Percentiles rank a stretch among this genome's conserved stretches.
phyloP scores from a whole-genome alignment of 2,888 invertebrate genomes.

The Glomeris marginata region DNA sequence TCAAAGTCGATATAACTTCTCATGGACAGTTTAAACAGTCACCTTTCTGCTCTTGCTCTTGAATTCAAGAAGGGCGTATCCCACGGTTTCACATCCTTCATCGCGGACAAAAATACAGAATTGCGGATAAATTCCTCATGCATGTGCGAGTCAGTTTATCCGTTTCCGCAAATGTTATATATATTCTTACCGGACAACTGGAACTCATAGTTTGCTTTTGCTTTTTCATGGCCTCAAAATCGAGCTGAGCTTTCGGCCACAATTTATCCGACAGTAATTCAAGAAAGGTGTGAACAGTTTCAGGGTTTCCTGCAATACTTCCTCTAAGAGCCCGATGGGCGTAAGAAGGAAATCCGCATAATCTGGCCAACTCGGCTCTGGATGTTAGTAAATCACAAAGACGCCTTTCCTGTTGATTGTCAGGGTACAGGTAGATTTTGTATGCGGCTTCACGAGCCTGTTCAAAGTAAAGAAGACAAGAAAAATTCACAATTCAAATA shows the following conservation, averaged over 20 bases:
- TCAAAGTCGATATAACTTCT: background rate
- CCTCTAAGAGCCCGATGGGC: conserved; percentile 77
- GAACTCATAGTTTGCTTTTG: conserved; percentile 41
- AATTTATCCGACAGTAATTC: conserved; percentile 56
- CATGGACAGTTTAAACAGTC: background rate
- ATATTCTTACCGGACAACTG: conserved; percentile 12
- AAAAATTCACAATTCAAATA: background rate
- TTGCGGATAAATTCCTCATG: background rate
- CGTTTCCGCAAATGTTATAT: background rate
- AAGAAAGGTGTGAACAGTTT: conserved; percentile 63
- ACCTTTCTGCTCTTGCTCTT: too few relatives aligned
- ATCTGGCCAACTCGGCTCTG: conserved; percentile 60
- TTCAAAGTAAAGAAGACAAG: background rate
- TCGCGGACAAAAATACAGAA: conserved; percentile 2
- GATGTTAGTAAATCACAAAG: conserved; percentile 55
- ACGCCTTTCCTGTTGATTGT: conserved; percentile 55
- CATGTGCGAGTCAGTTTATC: background rate
- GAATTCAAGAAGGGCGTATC: conserved; percentile 66
- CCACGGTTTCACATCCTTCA: conserved; percentile 43
- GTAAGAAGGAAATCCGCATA: conserved; percentile 80
- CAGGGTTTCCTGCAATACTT: conserved; percentile 68
- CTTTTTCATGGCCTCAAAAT: conserved; percentile 56
- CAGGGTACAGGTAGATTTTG: conserved; percentile 64
- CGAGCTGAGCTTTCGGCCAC: conserved; percentile 49
- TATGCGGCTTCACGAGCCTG: conserved; percentile 67